Evolutionary conservation across 2,113 vertebrate species (phyloP), one percentile per base, ranked within the genome.

Genomic region (Neodontobutis hainanensis): DNA sequence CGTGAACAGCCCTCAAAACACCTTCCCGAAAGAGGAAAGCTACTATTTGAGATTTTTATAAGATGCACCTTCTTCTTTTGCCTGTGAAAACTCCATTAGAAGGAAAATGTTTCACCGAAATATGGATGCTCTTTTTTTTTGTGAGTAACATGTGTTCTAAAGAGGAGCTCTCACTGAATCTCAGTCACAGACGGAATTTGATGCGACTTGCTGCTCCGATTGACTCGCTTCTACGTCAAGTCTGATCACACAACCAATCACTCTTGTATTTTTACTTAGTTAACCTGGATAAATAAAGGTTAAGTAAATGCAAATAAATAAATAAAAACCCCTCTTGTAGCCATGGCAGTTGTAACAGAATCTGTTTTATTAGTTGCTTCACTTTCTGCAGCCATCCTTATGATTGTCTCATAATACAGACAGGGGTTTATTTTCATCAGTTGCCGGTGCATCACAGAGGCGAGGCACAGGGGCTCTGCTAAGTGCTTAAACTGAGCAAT

Each of bases 191-290:
- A 27, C 61, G 45, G 16, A 65, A 75, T 81, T 36, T 58, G 12
- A n/a, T 11, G 1, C 0, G 44, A 38, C 36, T 65, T 53, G 6
- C 32, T 64, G 61, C 61, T 35, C 50, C 43, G 6, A 59, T 19
- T n/a, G 15, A 43, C 43, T 1, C 2, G 42, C 38, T 70, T 65
- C 46, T 9, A 38, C 52, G 68, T 73, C 73, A 70, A 72, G 42
- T 66, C 73, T 64, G 7, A 82, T 83, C 65, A 69, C 58, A 42
- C 59, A 77, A 36, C 58, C 74, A 85, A 73, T 86, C 70, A 34
- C 64, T 86, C 66, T 27, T 27, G 1, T 27, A 27, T 27, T 27
- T 27, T 27, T 27, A 27, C 3, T 27, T 27, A 27, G 19, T 27
- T 27, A 27, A 27, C 19, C 19, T 27, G 19, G 19, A 27, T 27